These are phyloP conservation scores for Catharus ustulatus DNA, from an alignment of 2,797 vertebrate species.

Conservation along the genomic window DNA sequence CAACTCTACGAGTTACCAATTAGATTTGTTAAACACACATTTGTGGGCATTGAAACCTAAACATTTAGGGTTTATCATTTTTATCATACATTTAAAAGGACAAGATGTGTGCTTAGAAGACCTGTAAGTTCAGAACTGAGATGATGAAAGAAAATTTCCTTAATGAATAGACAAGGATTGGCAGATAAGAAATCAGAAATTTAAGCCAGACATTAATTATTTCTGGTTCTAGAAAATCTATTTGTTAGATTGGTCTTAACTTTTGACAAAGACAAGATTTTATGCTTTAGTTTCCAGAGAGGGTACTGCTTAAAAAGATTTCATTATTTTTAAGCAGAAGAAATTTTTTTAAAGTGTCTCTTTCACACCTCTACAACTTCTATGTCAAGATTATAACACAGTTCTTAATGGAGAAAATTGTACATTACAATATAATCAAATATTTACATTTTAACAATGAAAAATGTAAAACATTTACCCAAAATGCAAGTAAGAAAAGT, in stretches of 20 bases:
- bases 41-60: neutral
- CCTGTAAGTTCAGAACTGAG: neutral
- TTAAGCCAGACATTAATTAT: neutral
- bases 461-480: neutral
- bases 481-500: neutral
- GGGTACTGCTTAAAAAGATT: neutral
- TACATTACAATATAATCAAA: neutral
- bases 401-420: neutral
- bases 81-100: neutral
- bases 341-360: neutral
- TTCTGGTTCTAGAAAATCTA: neutral
- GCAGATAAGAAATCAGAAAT: neutral
- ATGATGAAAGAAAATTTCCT: neutral
- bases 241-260: neutral
- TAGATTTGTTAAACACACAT: neutral
- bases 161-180: neutral
- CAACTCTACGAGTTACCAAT: neutral
- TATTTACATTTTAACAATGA: neutral
- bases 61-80: neutral
- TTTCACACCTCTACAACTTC: neutral
- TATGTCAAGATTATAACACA: neutral
- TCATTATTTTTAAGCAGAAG: neutral
- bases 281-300: neutral
- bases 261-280: neutral
- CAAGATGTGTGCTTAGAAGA: neutral